Conservation (phyloP, 2,888 invertebrate species). For the Dioctria linearis region DNA sequence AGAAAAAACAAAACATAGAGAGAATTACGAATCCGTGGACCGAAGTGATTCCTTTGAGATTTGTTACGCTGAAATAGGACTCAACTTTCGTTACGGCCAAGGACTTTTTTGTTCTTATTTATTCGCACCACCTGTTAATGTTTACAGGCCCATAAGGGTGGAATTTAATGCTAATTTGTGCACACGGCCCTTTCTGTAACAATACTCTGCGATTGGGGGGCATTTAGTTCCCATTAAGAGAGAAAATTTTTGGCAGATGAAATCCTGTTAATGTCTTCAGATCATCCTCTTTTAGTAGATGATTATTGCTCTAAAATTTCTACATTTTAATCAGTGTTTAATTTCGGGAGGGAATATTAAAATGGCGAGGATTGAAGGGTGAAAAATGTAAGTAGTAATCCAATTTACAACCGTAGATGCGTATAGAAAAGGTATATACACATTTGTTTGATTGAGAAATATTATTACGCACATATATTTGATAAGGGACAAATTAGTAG, state of each 20-base stretch:
- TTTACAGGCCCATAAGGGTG: slow-evolving; percentile 23
- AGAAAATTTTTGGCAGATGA: neutral
- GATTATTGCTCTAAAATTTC: neutral
- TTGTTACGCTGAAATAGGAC: slow-evolving; percentile 44
- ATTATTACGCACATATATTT: no score
- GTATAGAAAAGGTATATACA: no score
- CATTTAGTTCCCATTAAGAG: slow-evolving; percentile 34
- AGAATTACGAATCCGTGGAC: slow-evolving; percentile 43
- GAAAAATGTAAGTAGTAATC: neutral
- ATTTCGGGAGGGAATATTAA: neutral
- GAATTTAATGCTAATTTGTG: slow-evolving; percentile 51
- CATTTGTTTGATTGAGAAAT: no score
- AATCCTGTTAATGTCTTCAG: neutral
- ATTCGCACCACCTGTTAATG: slow-evolving; percentile 51
- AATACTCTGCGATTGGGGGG: slow-evolving; percentile 39
- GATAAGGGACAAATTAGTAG: neutral
- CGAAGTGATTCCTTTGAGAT: slow-evolving; percentile 52
- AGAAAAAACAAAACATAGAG: neutral
- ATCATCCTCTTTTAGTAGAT: neutral
- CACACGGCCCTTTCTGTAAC: slow-evolving; percentile 32
- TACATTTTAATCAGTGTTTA: neutral
- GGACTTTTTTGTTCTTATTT: slow-evolving; percentile 44
- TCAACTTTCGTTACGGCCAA: slow-evolving; percentile 32
- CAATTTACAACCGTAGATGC: no score
- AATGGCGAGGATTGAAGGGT: neutral